phyloP scores from a whole-genome alignment of 2,797 vertebrate species.

The Oreochromis grahami region DNA sequence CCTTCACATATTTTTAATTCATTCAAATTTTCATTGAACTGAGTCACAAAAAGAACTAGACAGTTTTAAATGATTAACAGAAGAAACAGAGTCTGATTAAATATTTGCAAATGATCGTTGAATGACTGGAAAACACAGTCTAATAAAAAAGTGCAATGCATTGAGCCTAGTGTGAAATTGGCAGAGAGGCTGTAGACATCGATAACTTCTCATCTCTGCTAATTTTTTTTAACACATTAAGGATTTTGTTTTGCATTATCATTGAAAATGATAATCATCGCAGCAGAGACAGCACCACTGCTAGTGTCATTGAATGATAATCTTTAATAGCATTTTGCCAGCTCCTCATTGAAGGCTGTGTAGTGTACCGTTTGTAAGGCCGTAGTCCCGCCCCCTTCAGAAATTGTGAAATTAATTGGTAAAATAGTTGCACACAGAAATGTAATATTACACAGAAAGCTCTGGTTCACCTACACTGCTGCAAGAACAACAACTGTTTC shows the following conservation, averaged over 20 bases:
- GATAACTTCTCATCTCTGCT: background rate
- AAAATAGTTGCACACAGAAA: background rate
- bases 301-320: accelerated
- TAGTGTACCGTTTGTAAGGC: background rate
- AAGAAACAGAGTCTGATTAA: background rate
- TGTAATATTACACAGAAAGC: accelerated
- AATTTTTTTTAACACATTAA: background rate
- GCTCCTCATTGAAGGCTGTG: background rate
- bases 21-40: background rate
- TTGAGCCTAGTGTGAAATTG: background rate
- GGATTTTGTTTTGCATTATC: background rate
- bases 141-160: accelerated
- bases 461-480: background rate
- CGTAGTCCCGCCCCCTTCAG: background rate
- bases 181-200: background rate
- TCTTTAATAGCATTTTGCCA: background rate
- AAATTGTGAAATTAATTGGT: background rate
- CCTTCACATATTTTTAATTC: background rate
- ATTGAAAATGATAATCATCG: accelerated
- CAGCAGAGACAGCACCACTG: background rate
- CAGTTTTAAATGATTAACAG: background rate
- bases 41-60: background rate
- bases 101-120: background rate
- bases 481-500: background rate
- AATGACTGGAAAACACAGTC: background rate